Conservation (phyloP, 2,888 invertebrate species). For the Mylabris sibirica region DNA sequence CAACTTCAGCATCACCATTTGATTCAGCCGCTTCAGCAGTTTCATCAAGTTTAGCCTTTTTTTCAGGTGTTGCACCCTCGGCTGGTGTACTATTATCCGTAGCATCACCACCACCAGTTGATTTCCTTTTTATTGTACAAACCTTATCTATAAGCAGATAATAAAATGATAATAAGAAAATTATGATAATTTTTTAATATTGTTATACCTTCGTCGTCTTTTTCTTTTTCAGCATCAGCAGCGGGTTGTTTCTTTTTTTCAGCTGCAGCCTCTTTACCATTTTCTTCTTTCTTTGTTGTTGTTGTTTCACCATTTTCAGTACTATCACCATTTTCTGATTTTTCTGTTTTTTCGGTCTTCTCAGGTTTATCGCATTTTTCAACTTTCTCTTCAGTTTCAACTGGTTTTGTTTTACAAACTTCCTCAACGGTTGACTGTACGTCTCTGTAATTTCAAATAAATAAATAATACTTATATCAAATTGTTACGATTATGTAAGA, state of each 20-base stretch:
- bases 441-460: constrained; percentile 30
- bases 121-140: constrained; percentile 76
- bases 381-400: constrained; percentile 18
- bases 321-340: constrained; percentile 44
- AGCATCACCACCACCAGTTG: constrained; percentile 65
- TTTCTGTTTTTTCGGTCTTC: constrained; percentile 34
- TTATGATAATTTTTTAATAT: not conserved
- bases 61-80: constrained; percentile 74
- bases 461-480: no score
- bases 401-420: constrained; percentile 23
- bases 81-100: constrained; percentile 57
- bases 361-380: constrained; percentile 8
- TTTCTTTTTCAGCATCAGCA: constrained; percentile 52
- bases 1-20: constrained; percentile 65
- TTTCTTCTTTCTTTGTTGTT: constrained; percentile 58
- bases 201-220: constrained; percentile 23
- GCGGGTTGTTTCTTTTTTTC: constrained; percentile 57
- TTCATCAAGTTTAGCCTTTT: constrained; percentile 75
- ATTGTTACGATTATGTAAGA: no score
- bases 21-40: constrained; percentile 64
- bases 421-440: constrained; percentile 38
- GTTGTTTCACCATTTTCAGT: constrained; percentile 56
- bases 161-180: constrained; percentile 8
- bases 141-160: constrained; percentile 53
- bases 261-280: constrained; percentile 55